Evolutionary conservation across 2,113 vertebrate species (phyloP).

Genomic region (Corythornis madagascariensis): DNA sequence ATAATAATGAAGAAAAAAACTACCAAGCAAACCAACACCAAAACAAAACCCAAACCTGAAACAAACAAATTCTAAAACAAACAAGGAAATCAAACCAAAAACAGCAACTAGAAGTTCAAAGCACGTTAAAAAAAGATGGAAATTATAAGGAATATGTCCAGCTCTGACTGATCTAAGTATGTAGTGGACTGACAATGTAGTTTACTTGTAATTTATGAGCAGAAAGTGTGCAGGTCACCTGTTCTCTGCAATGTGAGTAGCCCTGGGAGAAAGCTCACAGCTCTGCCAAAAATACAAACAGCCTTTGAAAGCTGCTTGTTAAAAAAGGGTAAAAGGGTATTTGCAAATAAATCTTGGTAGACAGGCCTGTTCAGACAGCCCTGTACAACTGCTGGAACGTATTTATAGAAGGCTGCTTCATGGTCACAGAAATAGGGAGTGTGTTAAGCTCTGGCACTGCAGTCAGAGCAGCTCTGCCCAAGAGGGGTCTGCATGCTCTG

Average conservation of each 20-base stretch:
- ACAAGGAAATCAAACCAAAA: background rate
- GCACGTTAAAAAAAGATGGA: background rate
- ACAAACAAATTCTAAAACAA: background rate
- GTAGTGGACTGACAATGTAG: background rate
- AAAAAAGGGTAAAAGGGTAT: conserved; percentile 43
- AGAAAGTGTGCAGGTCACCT: conserved; percentile 45
- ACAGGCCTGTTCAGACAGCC: conserved; percentile 29
- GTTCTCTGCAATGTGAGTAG: conserved; percentile 47
- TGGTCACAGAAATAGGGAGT: conserved; percentile 24
- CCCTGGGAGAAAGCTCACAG: background rate
- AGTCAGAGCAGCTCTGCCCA: background rate
- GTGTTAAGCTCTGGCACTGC: background rate
- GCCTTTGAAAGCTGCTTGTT: conserved; percentile 46
- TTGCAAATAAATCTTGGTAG: conserved; percentile 57
- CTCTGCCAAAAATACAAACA: conserved; percentile 48
- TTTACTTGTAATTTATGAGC: conserved; percentile 53
- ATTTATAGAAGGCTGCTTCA: conserved; percentile 60
- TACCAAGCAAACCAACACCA: no score
- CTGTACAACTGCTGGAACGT: conserved; percentile 5
- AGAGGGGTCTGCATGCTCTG: background rate
- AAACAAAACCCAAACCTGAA: background rate
- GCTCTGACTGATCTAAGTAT: background rate
- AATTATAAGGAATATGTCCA: background rate
- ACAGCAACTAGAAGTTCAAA: background rate
- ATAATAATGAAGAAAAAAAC: background rate